Evolutionary conservation across 2,888 invertebrate species (phyloP), one percentile per base, ranked within the genome.

Genomic region (Pandemis cinnamomeana): DNA sequence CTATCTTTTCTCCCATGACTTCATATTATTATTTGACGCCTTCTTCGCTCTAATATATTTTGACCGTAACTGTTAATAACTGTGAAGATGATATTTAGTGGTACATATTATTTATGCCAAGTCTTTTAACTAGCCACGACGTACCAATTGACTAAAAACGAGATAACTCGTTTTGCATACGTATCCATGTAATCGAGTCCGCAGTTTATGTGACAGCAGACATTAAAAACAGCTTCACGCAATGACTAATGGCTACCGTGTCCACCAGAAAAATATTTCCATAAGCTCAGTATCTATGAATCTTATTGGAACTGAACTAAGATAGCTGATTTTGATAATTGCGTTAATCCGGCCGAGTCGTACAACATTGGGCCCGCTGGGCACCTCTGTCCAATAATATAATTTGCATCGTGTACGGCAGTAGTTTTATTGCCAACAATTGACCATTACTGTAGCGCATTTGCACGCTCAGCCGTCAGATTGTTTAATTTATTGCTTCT

Each of bases 341-440:
- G 83, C 73, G 73, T 80, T 84, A 85, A 84, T 86, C 82, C 81
- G 73, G 78, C 80, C 78, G 76, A 81, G 82, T 78, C 80, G 77
- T 79, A 83, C 82, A 78, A 78, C 81, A 81, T 81, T 80, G 82
- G 80, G 78, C 82, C 78, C 80, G 80, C 81, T 82, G 80, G 83
- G 85, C 83, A 79, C 81, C 80, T 78, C 42, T 67, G 76, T 69
- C 78, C 77, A 77, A 81, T 89, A 88, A 87, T 87, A 87, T 86
- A 88, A 90, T 90, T 89, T 89, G 86, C 88, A 87, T 88, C 85
- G 86, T 85, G 85, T 84, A 86, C 87, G 77, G 83, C 84, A 82
- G 86, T 87, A 86, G 87, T 89, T 89, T 89, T 89, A 89, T 89
- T 87, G 83, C 87, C 84, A 85, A 87, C 87, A 88, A 89, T 89